These are phyloP conservation scores for Mesoligia furuncula DNA, from an alignment of 2,888 invertebrate species.

Conservation along the genomic window DNA sequence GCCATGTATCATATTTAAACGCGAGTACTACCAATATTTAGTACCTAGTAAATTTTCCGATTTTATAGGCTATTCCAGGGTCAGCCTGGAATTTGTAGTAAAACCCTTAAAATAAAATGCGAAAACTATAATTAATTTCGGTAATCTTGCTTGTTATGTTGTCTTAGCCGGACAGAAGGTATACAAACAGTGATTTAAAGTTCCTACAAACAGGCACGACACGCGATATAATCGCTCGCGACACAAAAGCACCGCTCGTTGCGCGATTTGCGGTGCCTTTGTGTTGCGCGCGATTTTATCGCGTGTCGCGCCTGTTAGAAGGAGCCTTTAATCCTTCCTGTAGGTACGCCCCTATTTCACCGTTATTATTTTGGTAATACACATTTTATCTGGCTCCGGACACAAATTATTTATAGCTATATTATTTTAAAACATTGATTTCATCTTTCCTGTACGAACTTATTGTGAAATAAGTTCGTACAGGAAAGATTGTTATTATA, in stretches of 20 bases:
- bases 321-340: neutral
- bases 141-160: neutral
- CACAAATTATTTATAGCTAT: neutral
- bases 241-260: no score
- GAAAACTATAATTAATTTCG: neutral
- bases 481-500: no score
- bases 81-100: neutral
- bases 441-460: no score
- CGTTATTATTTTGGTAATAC: constrained; percentile 3
- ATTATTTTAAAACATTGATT: neutral
- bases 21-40: neutral
- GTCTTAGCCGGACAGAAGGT: neutral
- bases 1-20: neutral
- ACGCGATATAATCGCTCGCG: no score
- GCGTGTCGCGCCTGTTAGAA: no score
- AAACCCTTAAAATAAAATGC: neutral
- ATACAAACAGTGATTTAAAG: no score
- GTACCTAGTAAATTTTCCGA: neutral
- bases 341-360: neutral
- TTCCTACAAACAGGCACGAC: no score
- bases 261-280: no score
- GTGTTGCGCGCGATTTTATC: no score
- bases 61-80: neutral
- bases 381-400: neutral
- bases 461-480: no score